Evolutionary conservation across 2,797 vertebrate species (phyloP), one percentile per base, ranked within the genome.

Genomic region (Cetoscarus ocellatus): DNA sequence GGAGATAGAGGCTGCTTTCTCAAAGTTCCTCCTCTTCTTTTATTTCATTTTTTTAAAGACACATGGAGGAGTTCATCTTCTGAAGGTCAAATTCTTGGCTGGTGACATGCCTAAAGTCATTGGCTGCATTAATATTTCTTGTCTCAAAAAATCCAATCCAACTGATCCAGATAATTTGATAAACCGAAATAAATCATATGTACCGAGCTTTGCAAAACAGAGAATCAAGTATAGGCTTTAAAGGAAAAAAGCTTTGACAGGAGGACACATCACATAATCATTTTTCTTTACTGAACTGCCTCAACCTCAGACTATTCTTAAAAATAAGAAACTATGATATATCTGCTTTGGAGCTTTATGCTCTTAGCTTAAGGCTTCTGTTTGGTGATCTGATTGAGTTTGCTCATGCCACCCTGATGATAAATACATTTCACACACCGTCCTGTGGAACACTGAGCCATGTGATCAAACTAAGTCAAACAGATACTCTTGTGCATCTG

Each of bases 401-500:
- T n/a, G n/a, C n/a, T n/a, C n/a, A n/a, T n/a, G n/a, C n/a, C n/a
- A n/a, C n/a, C n/a, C n/a, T n/a, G n/a, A n/a, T n/a, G 27, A 27
- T 27, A 2, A 92, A 93, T 93, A 86, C 65, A 77, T 86, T 91
- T 85, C n/a, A 85, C 80, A 77, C 71, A 75, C 83, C 61, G 63
- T 75, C 27, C 27, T 27, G 27, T 27, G 27, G 2, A 27, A 27
- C 2, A 27, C 27, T 27, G 27, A 27, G 27, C 27, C 27, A 27
- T 27, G 27, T 27, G 27, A 27, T 27, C 27, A 27, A 27, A 27
- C 27, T 27, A 27, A 27, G n/a, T n/a, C n/a, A 27, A 27, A 4
- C 4, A 27, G 27, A 27, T 27, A 27, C 27, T 27, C 27, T 27
- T 27, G 27, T 27, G 4, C 4, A 27, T 27, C 27, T 27, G 27